A percentile compares a stretch with the other conserved stretches of the same genome.
phyloP scores from a whole-genome alignment of 2,888 invertebrate species.

The Acheta domesticus region DNA sequence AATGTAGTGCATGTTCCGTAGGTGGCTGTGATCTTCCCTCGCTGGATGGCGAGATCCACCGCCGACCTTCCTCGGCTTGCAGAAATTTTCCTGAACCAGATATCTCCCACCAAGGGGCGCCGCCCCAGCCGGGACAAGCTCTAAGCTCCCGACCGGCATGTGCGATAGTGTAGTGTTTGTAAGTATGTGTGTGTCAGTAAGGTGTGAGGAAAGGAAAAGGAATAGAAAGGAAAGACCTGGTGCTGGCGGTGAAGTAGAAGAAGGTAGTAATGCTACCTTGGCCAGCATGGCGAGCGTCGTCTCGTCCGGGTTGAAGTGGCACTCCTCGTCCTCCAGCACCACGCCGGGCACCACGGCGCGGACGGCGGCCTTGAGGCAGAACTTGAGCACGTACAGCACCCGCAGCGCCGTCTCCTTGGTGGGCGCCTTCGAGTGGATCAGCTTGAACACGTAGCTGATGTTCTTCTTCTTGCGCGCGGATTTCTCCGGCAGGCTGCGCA shows the following conservation, averaged over 20 bases:
- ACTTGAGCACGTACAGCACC: not conserved
- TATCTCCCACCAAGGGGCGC: too few relatives aligned
- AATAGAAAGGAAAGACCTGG: not conserved
- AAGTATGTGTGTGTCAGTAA: too few relatives aligned
- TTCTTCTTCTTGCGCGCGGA: not conserved
- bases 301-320: not conserved
- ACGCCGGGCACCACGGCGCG: not conserved
- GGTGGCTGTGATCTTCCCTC: too few relatives aligned
- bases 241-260: too few relatives aligned
- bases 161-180: too few relatives aligned
- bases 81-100: too few relatives aligned
- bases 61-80: too few relatives aligned
- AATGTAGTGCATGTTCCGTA: too few relatives aligned
- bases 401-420: not conserved
- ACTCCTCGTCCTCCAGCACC: not conserved
- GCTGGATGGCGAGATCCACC: too few relatives aligned
- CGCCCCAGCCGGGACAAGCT: too few relatives aligned
- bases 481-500: not conserved
- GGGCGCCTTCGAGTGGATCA: not conserved
- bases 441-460: not conserved
- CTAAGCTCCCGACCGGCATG: too few relatives aligned
- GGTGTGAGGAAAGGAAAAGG: too few relatives aligned
- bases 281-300: not conserved
- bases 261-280: not conserved
- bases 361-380: not conserved